Conservation (phyloP, 2,797 vertebrate species). For the Falco novaeseelandiae region DNA sequence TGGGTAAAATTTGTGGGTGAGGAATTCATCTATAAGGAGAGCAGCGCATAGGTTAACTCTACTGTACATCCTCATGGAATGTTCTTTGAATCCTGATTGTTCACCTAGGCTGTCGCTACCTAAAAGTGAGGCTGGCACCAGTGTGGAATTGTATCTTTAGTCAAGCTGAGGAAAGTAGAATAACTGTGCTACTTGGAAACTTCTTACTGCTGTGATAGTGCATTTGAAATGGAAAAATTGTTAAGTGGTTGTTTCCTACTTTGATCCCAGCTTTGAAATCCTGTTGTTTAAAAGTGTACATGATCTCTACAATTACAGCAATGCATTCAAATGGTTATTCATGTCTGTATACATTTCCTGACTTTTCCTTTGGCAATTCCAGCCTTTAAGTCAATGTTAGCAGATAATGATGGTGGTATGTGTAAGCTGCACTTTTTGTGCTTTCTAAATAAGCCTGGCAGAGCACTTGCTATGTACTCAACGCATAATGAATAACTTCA, state of each 20-base stretch:
- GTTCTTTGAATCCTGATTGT: not conserved
- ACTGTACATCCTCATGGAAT: not conserved
- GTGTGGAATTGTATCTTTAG: not conserved
- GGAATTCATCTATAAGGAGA: not conserved
- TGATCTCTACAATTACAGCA: not conserved
- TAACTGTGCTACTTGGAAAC: not conserved
- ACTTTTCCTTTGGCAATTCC: not conserved
- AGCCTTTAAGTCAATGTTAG: not conserved
- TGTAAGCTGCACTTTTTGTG: not conserved
- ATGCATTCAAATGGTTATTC: not conserved
- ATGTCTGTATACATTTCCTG: fast-evolving
- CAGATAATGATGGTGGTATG: not conserved
- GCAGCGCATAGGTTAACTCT: not conserved
- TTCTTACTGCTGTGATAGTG: not conserved
- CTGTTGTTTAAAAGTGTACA: not conserved
- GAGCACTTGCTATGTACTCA: not conserved
- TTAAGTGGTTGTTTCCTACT: not conserved
- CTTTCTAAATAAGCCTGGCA: not conserved
- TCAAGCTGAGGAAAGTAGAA: not conserved
- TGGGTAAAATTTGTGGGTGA: not conserved
- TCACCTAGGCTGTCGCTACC: not conserved
- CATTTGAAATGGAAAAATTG: not conserved
- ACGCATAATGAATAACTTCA: not conserved
- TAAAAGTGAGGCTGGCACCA: not conserved
- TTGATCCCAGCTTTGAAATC: not conserved